A percentile compares a stretch with the other conserved stretches of the same genome.
Evolutionary conservation across 2,113 vertebrate genomes (phyloP).

Genomic region (Stegastes partitus): DNA sequence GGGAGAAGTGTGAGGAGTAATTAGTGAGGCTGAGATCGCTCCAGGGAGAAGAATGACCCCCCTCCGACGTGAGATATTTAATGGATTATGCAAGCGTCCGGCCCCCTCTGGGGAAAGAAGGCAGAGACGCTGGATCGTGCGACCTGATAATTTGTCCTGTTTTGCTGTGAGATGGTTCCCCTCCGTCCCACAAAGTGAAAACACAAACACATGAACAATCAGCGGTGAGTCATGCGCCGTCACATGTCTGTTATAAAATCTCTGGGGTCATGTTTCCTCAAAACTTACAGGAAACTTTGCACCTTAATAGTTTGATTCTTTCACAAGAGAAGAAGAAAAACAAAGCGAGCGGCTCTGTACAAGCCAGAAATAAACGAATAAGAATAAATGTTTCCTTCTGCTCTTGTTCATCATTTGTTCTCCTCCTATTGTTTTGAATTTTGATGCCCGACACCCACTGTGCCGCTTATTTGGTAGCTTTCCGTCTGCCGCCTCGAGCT

Average conservation of each 20-base stretch:
- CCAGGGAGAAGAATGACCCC: slow-evolving; percentile 46
- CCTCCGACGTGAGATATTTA: slow-evolving; percentile 41
- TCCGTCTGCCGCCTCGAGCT: slow-evolving; percentile 32
- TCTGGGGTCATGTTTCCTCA: slow-evolving; percentile 30
- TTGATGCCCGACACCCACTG: slow-evolving; percentile 48
- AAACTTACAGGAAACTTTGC: slow-evolving; percentile 36
- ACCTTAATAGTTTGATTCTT: slow-evolving; percentile 1
- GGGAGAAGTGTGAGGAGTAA: slow-evolving; percentile 37
- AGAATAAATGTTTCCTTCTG: slow-evolving; percentile 29
- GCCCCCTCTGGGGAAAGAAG: slow-evolving; percentile 13
- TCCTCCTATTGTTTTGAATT: slow-evolving; percentile 35
- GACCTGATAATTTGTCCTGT: slow-evolving; percentile 50
- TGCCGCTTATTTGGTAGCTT: slow-evolving; percentile 42
- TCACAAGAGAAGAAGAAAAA: slow-evolving; percentile 2
- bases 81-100: slow-evolving; percentile 46
- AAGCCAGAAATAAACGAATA: slow-evolving; percentile 30
- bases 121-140: slow-evolving; percentile 16
- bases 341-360: neutral
- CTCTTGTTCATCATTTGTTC: slow-evolving; percentile 46
- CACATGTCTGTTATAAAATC: slow-evolving; percentile 25
- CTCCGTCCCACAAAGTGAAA: slow-evolving; percentile 26
- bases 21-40: slow-evolving; percentile 52
- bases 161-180: slow-evolving; percentile 25
- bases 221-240: slow-evolving; percentile 33
- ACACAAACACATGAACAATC: slow-evolving; percentile 4